phyloP scores from a whole-genome alignment of 2,888 invertebrate species.

The Xestia rhomboidea region DNA sequence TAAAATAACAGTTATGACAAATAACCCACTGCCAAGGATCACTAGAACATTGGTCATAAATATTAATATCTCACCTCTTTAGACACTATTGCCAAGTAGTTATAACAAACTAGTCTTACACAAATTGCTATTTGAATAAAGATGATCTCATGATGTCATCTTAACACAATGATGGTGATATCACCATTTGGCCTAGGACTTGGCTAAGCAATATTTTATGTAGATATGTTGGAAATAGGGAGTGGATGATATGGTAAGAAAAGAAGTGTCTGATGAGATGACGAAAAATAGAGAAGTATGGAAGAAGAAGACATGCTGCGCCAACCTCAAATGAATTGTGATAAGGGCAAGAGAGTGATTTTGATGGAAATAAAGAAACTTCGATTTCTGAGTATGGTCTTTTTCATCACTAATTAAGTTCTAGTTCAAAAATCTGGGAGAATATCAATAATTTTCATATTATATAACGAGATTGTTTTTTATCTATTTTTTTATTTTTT shows the following conservation, averaged over 20 bases:
- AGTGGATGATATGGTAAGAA: too few relatives aligned
- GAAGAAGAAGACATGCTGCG: too few relatives aligned
- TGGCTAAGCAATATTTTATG: neutral
- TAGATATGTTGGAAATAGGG: neutral
- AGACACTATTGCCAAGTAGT: slow-evolving; percentile 31
- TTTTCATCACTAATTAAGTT: neutral
- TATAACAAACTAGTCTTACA: neutral
- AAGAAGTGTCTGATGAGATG: too few relatives aligned
- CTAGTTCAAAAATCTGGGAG: neutral
- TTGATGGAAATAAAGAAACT: too few relatives aligned
- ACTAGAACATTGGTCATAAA: slow-evolving; percentile 24
- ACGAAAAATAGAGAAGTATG: too few relatives aligned
- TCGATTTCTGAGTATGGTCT: neutral
- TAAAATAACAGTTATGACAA: neutral
- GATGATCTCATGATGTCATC: slow-evolving; percentile 33
- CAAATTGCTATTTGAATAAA: slow-evolving; percentile 15
- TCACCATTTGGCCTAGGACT: slow-evolving; percentile 22
- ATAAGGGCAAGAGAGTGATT: too few relatives aligned
- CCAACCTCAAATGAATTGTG: too few relatives aligned
- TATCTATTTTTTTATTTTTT: too few relatives aligned
- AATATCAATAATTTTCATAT: neutral
- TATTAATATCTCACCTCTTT: slow-evolving; percentile 24
- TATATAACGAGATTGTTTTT: too few relatives aligned
- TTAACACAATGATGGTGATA: slow-evolving; percentile 13
- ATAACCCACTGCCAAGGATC: slow-evolving; percentile 8